These are phyloP conservation scores for Dicyrtoma fusca DNA, from an alignment of 2,888 invertebrate species.

Conservation along the genomic window DNA sequence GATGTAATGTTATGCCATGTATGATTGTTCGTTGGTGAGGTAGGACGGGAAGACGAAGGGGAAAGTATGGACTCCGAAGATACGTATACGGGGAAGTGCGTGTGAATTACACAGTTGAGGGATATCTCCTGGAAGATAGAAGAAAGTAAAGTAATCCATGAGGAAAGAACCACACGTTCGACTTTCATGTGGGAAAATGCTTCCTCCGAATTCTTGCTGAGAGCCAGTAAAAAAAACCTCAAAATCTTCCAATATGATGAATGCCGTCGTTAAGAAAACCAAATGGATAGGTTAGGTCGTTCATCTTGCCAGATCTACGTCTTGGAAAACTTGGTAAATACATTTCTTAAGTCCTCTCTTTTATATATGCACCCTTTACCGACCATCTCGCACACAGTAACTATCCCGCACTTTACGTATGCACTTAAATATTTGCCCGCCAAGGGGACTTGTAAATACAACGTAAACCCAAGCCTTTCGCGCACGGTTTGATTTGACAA, in stretches of 20 bases:
- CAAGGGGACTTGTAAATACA: too few species aligned
- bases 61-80: too few species aligned
- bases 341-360: conserved; percentile 15
- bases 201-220: not conserved
- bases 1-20: too few species aligned
- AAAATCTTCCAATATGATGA: conserved; percentile 39
- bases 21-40: too few species aligned
- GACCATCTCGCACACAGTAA: not conserved
- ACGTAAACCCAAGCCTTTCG: too few species aligned
- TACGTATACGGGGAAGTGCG: not conserved
- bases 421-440: not conserved
- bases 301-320: conserved; percentile 8
- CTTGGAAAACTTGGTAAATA: conserved; percentile 21
- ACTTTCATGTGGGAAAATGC: conserved; percentile 16
- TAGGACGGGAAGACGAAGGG: too few species aligned
- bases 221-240: conserved; percentile 10
- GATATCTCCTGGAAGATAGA: not conserved
- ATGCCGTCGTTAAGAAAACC: conserved; percentile 38
- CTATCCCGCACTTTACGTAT: not conserved
- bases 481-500: not conserved
- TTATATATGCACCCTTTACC: too few species aligned
- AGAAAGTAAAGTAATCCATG: conserved; percentile 7
- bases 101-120: not conserved
- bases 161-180: conserved; percentile 18
- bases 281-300: conserved; percentile 39